A percentile compares a stretch with the other conserved stretches of the same genome.
Evolutionary conservation across 2,888 invertebrate species (phyloP).

Genomic region (Ormia ochracea): DNA sequence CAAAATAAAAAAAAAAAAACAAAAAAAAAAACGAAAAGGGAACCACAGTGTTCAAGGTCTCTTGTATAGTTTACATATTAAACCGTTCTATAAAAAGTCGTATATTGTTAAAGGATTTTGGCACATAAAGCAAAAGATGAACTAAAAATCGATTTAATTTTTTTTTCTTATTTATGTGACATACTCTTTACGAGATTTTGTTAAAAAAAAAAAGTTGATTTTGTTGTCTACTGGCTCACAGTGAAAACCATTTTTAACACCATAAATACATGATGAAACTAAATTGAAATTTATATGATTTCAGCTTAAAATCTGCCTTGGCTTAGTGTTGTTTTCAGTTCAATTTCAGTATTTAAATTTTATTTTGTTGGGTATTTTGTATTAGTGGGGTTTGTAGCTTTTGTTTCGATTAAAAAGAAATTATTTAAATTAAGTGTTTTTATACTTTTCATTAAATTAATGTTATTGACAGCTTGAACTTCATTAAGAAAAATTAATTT

Average conservation of each 20-base stretch:
- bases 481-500: constrained; percentile 9
- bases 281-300: constrained; percentile 63
- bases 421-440: constrained; percentile 45
- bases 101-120: constrained; percentile 50
- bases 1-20: neutral
- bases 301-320: constrained; percentile 51
- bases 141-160: constrained; percentile 1
- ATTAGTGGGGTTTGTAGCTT: constrained; percentile 35
- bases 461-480: constrained; percentile 65
- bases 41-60: constrained; percentile 56
- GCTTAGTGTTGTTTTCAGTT: constrained; percentile 31
- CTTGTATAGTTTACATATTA: constrained; percentile 60
- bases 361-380: constrained; percentile 56
- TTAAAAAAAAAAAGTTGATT: neutral
- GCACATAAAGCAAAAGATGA: constrained; percentile 11
- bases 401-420: constrained; percentile 32
- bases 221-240: neutral
- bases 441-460: constrained; percentile 59
- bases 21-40: too few species aligned
- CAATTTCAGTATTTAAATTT: constrained; percentile 21
- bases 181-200: constrained; percentile 46
- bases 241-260: constrained; percentile 54
- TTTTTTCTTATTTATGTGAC: constrained; percentile 47
- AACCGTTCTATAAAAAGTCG: constrained; percentile 48
- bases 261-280: constrained; percentile 53